Conservation (phyloP, 2,113 vertebrate genomes). For the Channa maculata region DNA sequence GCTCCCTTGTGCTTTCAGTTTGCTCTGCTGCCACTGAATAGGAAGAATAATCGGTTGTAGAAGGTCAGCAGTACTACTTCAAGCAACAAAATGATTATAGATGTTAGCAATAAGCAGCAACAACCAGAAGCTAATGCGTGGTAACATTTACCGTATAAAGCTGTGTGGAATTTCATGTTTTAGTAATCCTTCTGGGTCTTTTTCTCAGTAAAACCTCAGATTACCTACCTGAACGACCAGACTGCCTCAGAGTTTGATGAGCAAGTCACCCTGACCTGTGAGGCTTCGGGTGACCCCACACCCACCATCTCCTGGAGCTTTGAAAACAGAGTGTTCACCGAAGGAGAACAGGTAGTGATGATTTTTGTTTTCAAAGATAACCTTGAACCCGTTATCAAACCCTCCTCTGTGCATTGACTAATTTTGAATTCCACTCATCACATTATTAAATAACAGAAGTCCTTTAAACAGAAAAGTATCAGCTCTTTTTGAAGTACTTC, state of each 20-base stretch:
- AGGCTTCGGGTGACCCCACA: conserved; percentile 95
- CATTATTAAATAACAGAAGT: background rate
- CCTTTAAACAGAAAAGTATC: background rate
- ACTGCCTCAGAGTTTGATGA: conserved; percentile 94
- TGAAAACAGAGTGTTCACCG: conserved; percentile 89
- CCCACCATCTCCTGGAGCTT: conserved; percentile 96
- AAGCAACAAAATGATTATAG: no score
- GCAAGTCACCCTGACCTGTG: conserved; percentile 93
- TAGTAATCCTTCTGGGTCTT: background rate
- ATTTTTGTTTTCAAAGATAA: background rate
- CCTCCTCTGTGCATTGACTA: background rate
- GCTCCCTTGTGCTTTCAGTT: no score
- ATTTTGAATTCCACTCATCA: background rate
- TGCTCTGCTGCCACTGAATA: no score
- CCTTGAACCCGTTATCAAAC: background rate
- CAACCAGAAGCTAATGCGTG: no score
- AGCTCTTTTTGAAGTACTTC: no score
- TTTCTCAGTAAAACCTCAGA: conserved; percentile 87
- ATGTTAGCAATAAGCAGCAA: no score
- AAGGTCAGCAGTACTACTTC: no score
- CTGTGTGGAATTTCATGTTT: background rate
- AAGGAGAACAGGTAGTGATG: conserved; percentile 92
- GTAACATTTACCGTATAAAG: no score
- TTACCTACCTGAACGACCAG: conserved; percentile 95
- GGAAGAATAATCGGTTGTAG: no score